phyloP scores from a whole-genome alignment of 2,797 vertebrate species.

The Margarornis squamiger region DNA sequence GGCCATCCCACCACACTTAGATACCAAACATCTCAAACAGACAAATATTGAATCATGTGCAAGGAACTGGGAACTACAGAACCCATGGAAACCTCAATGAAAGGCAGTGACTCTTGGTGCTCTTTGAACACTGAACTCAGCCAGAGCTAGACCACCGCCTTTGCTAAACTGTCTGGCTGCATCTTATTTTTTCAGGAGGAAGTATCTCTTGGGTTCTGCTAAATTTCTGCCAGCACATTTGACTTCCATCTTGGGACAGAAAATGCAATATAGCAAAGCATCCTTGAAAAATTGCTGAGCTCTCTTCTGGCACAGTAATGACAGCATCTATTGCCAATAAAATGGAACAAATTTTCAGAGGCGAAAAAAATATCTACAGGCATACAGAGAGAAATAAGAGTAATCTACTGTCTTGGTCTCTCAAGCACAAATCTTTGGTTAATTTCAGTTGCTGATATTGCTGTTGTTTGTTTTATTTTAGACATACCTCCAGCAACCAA shows the following conservation, averaged over 20 bases:
- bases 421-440: slow-evolving; percentile 16
- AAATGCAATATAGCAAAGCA: slow-evolving; percentile 18
- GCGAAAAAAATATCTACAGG: background rate
- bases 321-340: slow-evolving; percentile 34
- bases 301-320: slow-evolving; percentile 11
- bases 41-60: background rate
- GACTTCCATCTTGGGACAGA: slow-evolving; percentile 33
- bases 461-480: slow-evolving; percentile 13
- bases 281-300: slow-evolving; percentile 15
- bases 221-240: slow-evolving; percentile 8
- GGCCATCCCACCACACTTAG: background rate
- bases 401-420: background rate
- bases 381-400: background rate
- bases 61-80: background rate
- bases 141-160: background rate
- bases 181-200: background rate
- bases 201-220: background rate
- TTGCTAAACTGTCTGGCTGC: background rate
- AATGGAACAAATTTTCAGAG: background rate
- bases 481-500: background rate
- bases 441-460: slow-evolving; percentile 8
- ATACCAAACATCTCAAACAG: background rate
- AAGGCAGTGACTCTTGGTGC: background rate
- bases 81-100: background rate
- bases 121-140: background rate